phyloP scores from a whole-genome alignment of 1,140 invertebrate species.

The Eubasilissa regina region DNA sequence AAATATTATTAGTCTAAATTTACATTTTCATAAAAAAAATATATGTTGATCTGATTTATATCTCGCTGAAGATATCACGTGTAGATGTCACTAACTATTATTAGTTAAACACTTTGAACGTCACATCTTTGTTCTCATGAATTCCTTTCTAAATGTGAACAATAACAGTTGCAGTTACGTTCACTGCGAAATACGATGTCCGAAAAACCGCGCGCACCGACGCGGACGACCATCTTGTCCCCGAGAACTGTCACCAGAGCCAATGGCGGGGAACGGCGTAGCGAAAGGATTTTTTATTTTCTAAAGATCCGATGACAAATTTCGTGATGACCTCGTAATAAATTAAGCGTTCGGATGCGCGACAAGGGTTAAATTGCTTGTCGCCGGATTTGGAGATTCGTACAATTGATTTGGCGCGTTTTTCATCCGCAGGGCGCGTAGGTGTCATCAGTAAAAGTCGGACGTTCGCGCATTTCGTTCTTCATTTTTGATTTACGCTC shows the following conservation, averaged over 20 bases:
- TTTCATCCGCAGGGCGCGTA: conserved; percentile 18
- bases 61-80: too few species aligned
- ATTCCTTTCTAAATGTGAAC: too few species aligned
- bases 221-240: background rate
- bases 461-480: background rate
- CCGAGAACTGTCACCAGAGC: conserved; percentile 6
- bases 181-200: background rate
- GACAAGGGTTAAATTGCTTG: conserved; percentile 36
- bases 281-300: conserved; percentile 20
- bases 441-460: conserved; percentile 31
- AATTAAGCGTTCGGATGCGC: background rate
- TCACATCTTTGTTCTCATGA: too few species aligned
- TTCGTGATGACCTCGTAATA: conserved; percentile 23
- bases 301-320: conserved; percentile 30
- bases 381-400: conserved; percentile 24
- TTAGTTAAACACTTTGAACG: too few species aligned
- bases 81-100: too few species aligned
- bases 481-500: conserved; percentile 30
- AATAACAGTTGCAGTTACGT: too few species aligned
- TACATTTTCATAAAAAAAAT: too few species aligned
- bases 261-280: conserved; percentile 12
- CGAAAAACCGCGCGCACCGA: background rate
- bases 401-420: conserved; percentile 22
- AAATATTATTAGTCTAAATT: too few species aligned
- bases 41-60: too few species aligned